Evolutionary conservation across 2,113 vertebrate genomes (phyloP).

Genomic region (Anarrhichthys ocellatus): DNA sequence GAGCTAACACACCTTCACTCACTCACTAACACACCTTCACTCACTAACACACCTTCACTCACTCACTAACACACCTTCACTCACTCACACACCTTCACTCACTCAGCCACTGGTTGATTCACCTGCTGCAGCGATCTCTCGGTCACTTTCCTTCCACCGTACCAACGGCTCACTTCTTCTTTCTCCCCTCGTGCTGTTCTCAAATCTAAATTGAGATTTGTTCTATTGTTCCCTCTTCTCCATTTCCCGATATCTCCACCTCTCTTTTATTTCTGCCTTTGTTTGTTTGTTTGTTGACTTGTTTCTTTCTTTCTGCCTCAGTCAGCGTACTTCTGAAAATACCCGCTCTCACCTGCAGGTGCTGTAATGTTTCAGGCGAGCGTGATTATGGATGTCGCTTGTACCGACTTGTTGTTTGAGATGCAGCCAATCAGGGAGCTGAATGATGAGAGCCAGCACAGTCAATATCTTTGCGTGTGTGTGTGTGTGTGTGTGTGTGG

Average conservation of each 20-base stretch:
- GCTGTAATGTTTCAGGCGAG: constrained; percentile 24
- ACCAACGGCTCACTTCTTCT: too few relatives aligned
- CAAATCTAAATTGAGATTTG: neutral
- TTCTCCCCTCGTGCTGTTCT: neutral
- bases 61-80: too few relatives aligned
- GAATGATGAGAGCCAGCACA: constrained; percentile 23
- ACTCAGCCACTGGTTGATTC: too few relatives aligned
- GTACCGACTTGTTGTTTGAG: constrained; percentile 25
- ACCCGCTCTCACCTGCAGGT: constrained; percentile 28
- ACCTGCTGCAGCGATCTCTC: too few relatives aligned
- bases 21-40: too few relatives aligned
- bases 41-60: too few relatives aligned
- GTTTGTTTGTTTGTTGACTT: neutral
- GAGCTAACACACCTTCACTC: too few relatives aligned
- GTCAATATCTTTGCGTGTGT: constrained; percentile 42
- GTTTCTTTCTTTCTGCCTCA: constrained; percentile 13
- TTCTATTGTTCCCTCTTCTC: neutral
- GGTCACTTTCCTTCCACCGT: too few relatives aligned
- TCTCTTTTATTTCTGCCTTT: too few relatives aligned
- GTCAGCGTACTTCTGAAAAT: constrained; percentile 50
- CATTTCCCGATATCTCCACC: neutral
- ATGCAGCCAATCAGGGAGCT: constrained; percentile 46
- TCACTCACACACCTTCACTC: too few relatives aligned
- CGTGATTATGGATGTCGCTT: constrained; percentile 25
- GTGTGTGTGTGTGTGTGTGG: neutral